phyloP scores from a whole-genome alignment of 2,797 vertebrate species.

The Thripadectes ignobilis region DNA sequence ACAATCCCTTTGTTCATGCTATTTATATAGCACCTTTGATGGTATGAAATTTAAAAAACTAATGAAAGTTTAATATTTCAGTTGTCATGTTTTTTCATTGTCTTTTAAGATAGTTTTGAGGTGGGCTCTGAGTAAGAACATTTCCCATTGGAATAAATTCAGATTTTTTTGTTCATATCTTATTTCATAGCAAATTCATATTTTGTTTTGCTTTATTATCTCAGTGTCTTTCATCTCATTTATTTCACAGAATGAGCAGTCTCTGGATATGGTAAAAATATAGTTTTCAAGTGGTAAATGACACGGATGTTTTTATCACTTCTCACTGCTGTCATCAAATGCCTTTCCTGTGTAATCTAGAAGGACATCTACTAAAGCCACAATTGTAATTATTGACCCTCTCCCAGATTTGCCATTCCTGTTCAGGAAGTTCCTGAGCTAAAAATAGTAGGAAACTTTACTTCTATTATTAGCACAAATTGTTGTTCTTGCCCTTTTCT shows the following conservation, averaged over 20 bases:
- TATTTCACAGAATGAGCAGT: not conserved
- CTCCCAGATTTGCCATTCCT: not conserved
- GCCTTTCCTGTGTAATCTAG: not conserved
- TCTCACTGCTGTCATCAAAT: not conserved
- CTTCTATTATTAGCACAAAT: not conserved
- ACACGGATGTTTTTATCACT: not conserved
- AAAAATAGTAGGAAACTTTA: not conserved
- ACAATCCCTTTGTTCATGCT: not conserved
- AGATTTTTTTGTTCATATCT: not conserved
- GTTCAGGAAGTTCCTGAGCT: not conserved
- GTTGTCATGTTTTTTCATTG: not conserved
- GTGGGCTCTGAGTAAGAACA: not conserved
- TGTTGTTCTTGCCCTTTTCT: not conserved
- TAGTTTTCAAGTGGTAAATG: not conserved
- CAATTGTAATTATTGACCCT: accelerated
- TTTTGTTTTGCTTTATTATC: not conserved
- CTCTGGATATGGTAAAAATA: not conserved
- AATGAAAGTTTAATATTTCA: not conserved
- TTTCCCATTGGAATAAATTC: not conserved
- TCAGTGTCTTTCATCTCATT: not conserved
- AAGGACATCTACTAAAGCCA: not conserved
- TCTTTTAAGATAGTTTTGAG: not conserved
- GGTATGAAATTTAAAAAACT: not conserved
- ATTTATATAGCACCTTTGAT: not conserved
- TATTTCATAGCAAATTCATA: not conserved